A percentile compares a stretch with the other conserved stretches of the same genome.
Conservation (phyloP, 2,113 vertebrate genomes). For the Climacteris rufus region DNA sequence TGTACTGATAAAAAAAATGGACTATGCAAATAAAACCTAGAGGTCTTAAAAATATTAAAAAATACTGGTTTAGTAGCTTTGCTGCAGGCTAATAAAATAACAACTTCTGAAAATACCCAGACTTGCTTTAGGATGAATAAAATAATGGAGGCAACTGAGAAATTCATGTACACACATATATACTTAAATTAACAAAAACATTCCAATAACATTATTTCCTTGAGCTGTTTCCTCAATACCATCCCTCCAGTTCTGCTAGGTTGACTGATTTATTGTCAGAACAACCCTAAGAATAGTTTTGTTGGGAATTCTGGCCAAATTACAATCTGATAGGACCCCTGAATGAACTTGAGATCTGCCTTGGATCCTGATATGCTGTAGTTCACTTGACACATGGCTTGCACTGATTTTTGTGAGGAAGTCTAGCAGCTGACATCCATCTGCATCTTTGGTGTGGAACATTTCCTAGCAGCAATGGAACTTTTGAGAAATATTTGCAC, state of each 20-base stretch:
- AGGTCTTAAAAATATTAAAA: not conserved
- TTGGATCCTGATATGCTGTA: not conserved
- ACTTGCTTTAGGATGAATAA: not conserved
- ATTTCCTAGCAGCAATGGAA: not conserved
- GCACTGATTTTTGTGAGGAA: not conserved
- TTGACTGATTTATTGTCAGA: not conserved
- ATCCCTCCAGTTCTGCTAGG: accelerated
- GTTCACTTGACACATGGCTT: not conserved
- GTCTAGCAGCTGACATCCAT: not conserved
- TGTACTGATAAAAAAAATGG: not conserved
- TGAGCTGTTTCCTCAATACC: not conserved
- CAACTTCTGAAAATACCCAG: not conserved
- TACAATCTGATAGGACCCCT: not conserved
- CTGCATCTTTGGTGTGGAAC: not conserved
- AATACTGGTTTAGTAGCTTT: not conserved
- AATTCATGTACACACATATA: not conserved
- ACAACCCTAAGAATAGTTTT: not conserved
- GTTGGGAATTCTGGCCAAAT: not conserved
- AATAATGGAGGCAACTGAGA: not conserved
- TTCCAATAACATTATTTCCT: not conserved
- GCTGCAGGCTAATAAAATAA: not conserved
- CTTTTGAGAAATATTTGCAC: not conserved
- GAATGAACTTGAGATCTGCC: not conserved
- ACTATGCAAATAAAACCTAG: not conserved
- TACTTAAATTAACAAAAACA: not conserved